phyloP scores from a whole-genome alignment of 2,888 invertebrate species.

The Meghimatium bilineatum region DNA sequence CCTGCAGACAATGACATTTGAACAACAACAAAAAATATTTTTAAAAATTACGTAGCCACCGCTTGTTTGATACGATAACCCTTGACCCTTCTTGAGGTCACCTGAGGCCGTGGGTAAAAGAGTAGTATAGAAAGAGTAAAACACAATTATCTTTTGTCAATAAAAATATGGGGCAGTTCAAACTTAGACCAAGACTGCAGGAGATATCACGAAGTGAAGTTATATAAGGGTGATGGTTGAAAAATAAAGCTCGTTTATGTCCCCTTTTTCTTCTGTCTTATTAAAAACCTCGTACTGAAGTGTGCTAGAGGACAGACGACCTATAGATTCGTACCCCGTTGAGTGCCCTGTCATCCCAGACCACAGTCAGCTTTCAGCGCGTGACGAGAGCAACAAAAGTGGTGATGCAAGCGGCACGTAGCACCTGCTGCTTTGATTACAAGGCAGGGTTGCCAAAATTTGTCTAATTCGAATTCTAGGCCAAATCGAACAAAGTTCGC shows the following conservation, averaged over 20 bases:
- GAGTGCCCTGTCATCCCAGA: neutral
- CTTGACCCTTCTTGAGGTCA: constrained; percentile 18
- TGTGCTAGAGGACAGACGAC: neutral
- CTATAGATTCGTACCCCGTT: neutral
- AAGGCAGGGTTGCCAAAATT: too few species aligned
- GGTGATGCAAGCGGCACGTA: constrained; percentile 24
- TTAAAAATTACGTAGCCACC: constrained; percentile 10
- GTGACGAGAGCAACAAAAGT: constrained; percentile 4
- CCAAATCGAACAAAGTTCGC: too few species aligned
- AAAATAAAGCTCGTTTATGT: neutral
- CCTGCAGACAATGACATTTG: constrained; percentile 1
- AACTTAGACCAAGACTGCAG: neutral
- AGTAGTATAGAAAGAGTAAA: neutral
- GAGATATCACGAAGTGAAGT: neutral
- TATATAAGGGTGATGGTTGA: neutral
- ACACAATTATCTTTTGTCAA: constrained; percentile 20
- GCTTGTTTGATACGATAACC: constrained; percentile 18
- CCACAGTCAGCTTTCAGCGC: neutral
- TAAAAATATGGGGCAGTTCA: neutral
- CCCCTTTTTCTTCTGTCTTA: neutral
- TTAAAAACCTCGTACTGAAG: neutral
- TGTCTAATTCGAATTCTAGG: too few species aligned
- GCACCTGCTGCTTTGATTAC: constrained; percentile 13
- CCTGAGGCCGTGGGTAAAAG: constrained; percentile 28
- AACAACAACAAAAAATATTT: too few species aligned